phyloP scores from a whole-genome alignment of 2,888 invertebrate genomes.

The Spicauda simplicius region DNA sequence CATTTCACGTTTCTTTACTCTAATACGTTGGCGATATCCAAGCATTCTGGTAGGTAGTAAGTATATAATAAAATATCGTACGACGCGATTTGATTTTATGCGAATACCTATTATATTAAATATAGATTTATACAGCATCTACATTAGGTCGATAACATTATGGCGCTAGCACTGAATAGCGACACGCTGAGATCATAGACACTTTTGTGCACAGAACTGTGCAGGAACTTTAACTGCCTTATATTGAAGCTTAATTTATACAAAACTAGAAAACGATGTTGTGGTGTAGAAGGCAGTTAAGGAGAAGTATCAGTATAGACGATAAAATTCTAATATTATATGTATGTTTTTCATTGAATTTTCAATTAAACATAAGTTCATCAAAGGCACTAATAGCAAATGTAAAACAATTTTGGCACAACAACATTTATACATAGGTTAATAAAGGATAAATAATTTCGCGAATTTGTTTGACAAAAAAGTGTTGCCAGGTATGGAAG shows the following conservation, averaged over 20 bases:
- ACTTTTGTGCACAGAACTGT: slow-evolving; percentile 55
- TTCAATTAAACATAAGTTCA: no score
- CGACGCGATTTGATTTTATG: slow-evolving; percentile 56
- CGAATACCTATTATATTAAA: slow-evolving; percentile 46
- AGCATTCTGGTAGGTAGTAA: slow-evolving; percentile 49
- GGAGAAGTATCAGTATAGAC: not conserved
- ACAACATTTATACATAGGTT: no score
- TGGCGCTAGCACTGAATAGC: slow-evolving; percentile 58
- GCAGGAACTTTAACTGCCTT: slow-evolving; percentile 34
- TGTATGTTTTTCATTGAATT: no score
- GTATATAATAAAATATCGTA: slow-evolving; percentile 49
- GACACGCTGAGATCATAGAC: slow-evolving; percentile 69
- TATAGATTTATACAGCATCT: slow-evolving; percentile 25
- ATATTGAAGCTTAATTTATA: slow-evolving; percentile 25
- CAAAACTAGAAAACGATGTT: slow-evolving; percentile 21
- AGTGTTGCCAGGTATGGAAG: no score
- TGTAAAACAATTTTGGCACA: no score
- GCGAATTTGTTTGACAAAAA: no score
- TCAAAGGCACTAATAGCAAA: no score
- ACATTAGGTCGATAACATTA: slow-evolving; percentile 48
- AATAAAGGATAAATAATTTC: no score
- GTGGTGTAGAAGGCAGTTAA: slow-evolving; percentile 12
- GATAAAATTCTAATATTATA: not conserved
- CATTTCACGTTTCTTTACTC: slow-evolving; percentile 60
- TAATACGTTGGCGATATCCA: slow-evolving; percentile 55